Conservation (phyloP, 92 coral and sea anemone genomes). For the Ricordea florida region DNA sequence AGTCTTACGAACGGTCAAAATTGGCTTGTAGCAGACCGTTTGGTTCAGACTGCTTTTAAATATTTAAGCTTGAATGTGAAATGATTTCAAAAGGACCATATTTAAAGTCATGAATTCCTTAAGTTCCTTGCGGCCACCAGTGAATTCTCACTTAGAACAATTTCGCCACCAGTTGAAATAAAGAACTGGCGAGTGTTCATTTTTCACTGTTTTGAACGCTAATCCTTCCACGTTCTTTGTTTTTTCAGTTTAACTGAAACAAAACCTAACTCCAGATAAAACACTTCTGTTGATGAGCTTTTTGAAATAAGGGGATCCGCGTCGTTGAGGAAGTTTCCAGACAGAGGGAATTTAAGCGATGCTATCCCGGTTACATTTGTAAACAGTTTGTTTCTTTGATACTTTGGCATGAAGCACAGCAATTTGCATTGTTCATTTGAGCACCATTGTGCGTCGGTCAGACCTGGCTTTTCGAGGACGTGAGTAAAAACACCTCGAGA, state of each 20-base stretch:
- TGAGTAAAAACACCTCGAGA: no score
- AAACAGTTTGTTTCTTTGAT: no score
- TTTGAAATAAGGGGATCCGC: no score
- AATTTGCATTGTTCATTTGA: no score
- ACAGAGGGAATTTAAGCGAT: no score
- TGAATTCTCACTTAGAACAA: neutral
- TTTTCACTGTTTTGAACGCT: slow-evolving; percentile 1
- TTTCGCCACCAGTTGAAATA: slow-evolving; percentile 9
- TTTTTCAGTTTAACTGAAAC: neutral
- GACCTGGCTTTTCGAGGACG: no score
- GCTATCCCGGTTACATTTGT: no score
- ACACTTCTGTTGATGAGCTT: neutral
- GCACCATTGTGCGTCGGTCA: no score
- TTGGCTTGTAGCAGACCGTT: neutral
- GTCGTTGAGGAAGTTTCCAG: no score
- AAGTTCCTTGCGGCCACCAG: slow-evolving; percentile 13
- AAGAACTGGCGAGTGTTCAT: slow-evolving; percentile 33
- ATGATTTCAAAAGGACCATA: neutral
- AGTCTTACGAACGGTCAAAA: neutral
- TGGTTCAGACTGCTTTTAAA: neutral
- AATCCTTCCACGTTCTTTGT: neutral
- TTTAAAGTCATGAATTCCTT: neutral
- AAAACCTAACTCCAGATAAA: neutral
- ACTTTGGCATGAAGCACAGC: no score
- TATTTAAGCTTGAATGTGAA: neutral